phyloP scores from a whole-genome alignment of 2,888 invertebrate species.

The Trissoscelio sp. region DNA sequence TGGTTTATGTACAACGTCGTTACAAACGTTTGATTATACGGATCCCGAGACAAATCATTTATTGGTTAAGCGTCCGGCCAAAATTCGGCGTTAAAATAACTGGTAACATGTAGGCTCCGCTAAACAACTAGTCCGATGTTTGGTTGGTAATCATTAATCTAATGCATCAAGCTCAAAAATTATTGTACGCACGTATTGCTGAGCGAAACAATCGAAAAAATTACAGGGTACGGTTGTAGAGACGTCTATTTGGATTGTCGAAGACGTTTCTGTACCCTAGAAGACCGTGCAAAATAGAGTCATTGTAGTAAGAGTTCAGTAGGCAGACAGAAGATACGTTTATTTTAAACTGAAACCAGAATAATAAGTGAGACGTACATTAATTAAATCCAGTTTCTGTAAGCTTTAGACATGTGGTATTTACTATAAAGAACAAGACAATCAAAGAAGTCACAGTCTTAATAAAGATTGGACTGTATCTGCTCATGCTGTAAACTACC shows the following conservation, averaged over 20 bases:
- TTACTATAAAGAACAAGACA: no score
- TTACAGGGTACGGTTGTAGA: constrained; percentile 6
- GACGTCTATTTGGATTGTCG: background rate
- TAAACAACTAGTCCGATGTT: constrained; percentile 43
- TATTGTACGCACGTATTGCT: constrained; percentile 64
- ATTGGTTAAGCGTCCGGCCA: constrained; percentile 27
- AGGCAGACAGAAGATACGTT: no score
- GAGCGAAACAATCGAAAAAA: constrained; percentile 52
- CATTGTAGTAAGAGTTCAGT: no score
- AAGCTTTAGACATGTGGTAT: no score
- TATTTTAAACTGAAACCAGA: no score
- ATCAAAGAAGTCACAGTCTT: no score
- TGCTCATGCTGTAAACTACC: no score
- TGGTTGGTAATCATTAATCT: constrained; percentile 11
- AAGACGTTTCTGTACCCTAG: constrained; percentile 7
- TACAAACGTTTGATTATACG: constrained; percentile 52
- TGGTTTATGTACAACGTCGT: constrained; percentile 56
- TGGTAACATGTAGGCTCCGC: constrained; percentile 41
- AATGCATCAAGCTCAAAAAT: constrained; percentile 58
- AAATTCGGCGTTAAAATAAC: constrained; percentile 25
- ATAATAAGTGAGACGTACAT: no score
- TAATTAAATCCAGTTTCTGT: no score
- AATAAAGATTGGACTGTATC: no score
- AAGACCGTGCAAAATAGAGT: constrained; percentile 25
- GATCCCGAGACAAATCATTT: constrained; percentile 22